Conservation (phyloP, 2,113 vertebrate species). For the Nipponia nippon region DNA sequence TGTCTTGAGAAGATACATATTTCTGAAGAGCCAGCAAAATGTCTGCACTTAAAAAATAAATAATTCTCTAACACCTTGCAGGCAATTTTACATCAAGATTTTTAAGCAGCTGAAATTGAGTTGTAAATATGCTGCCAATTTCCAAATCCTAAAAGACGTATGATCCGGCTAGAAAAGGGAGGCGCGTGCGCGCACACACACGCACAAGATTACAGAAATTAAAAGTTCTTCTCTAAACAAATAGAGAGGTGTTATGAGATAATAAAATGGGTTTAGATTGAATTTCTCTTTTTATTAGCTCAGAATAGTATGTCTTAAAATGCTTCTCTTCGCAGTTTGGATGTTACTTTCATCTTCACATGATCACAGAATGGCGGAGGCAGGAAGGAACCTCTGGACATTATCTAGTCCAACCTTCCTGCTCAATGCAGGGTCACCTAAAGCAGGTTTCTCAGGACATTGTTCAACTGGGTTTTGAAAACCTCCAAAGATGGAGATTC, state of each 20-base stretch:
- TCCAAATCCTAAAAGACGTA: neutral
- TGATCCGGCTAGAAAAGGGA: neutral
- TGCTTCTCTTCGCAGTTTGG: neutral
- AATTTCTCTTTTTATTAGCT: neutral
- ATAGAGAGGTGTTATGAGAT: neutral
- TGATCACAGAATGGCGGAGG: neutral
- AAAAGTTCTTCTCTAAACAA: neutral
- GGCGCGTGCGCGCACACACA: too few species aligned
- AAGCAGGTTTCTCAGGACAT: neutral
- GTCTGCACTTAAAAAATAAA: neutral
- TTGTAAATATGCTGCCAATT: neutral
- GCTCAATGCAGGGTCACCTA: neutral
- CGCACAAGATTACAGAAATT: neutral
- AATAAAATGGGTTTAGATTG: neutral
- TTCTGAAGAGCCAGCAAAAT: slow-evolving; percentile 5
- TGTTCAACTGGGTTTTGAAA: neutral
- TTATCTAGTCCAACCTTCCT: neutral
- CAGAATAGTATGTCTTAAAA: neutral
- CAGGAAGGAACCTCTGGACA: neutral
- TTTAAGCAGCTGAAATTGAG: neutral
- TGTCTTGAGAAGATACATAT: slow-evolving; percentile 24
- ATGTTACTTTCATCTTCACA: neutral
- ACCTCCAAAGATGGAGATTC: neutral
- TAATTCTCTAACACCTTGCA: neutral
- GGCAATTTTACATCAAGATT: neutral